Conservation (phyloP, 2,113 vertebrate genomes). For the Seriola quinqueradiata region DNA sequence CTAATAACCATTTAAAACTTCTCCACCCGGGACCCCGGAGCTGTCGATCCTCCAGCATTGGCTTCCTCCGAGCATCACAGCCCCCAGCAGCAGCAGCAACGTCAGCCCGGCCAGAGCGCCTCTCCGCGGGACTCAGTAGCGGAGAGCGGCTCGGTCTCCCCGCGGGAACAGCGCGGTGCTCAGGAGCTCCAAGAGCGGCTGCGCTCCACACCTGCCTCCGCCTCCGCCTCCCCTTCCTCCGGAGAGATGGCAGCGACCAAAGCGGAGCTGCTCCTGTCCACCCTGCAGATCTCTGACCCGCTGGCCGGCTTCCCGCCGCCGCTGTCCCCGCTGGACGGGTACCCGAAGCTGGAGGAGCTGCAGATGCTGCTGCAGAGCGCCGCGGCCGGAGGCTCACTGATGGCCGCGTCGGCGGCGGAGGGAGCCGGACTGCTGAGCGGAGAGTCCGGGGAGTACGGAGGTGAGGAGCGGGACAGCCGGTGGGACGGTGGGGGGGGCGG, state of each 20-base stretch:
- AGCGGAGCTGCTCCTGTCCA: slow-evolving; percentile 92
- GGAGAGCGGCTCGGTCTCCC: not conserved
- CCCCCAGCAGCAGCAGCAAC: slow-evolving; percentile 41
- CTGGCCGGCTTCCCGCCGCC: slow-evolving; percentile 84
- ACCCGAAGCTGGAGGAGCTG: slow-evolving; percentile 95
- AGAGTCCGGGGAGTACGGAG: slow-evolving; percentile 90
- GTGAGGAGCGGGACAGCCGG: slow-evolving; percentile 80
- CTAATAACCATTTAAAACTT: not conserved
- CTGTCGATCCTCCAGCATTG: slow-evolving; percentile 43
- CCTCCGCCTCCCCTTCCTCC: not conserved
- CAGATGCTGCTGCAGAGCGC: slow-evolving; percentile 90
- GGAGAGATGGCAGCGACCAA: slow-evolving; percentile 91
- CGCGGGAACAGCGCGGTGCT: slow-evolving; percentile 1
- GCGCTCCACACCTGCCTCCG: slow-evolving; percentile 12
- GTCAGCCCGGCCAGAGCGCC: slow-evolving; percentile 38
- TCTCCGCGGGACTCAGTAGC: slow-evolving; percentile 2
- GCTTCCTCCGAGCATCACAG: slow-evolving; percentile 48
- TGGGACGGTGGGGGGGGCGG: not conserved
- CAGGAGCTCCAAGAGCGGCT: slow-evolving; percentile 32
- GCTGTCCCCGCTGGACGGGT: slow-evolving; percentile 93
- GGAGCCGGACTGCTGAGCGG: slow-evolving; percentile 85
- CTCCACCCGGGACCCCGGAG: not conserved
- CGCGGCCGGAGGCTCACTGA: slow-evolving; percentile 87
- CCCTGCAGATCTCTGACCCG: slow-evolving; percentile 92
- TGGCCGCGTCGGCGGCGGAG: slow-evolving; percentile 86